Percentiles rank a stretch among this genome's conserved stretches.
Conservation (phyloP, 2,888 invertebrate species). For the Miltochrista miniata region DNA sequence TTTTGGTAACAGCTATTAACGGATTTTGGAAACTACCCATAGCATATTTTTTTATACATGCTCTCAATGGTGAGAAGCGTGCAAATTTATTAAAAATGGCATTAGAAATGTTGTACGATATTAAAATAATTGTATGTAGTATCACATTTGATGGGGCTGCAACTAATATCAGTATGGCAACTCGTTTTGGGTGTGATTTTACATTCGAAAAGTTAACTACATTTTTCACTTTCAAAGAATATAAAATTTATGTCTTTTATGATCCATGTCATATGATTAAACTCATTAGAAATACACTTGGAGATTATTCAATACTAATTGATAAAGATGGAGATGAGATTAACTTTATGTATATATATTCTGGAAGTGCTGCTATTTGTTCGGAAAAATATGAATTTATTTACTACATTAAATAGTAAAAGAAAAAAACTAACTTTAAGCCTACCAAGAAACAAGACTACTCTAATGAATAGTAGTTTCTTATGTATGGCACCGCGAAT, state of each 20-base stretch:
- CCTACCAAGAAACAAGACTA: no score
- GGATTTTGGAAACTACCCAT: conserved; percentile 1
- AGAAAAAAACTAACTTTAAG: no score
- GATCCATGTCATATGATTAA: neutral
- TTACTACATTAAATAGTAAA: no score
- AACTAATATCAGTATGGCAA: neutral
- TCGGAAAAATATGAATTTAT: no score
- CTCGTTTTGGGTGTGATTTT: neutral
- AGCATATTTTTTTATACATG: neutral
- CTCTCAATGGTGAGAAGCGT: neutral
- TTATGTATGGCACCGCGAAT: no score
- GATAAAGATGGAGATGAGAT: neutral
- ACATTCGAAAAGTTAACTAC: no score
- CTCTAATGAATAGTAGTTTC: no score
- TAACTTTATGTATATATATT: no score
- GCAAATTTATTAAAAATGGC: neutral
- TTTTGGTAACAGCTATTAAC: neutral
- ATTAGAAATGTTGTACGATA: neutral
- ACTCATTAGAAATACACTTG: neutral
- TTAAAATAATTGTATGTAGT: neutral
- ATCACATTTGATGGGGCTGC: neutral
- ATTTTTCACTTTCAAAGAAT: neutral
- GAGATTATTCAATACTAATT: neutral
- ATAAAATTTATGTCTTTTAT: neutral
- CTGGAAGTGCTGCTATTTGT: no score